Evolutionary conservation across 2,888 invertebrate genomes (phyloP), one percentile per base, ranked within the genome.

Genomic region (Andrena hattorfiana): DNA sequence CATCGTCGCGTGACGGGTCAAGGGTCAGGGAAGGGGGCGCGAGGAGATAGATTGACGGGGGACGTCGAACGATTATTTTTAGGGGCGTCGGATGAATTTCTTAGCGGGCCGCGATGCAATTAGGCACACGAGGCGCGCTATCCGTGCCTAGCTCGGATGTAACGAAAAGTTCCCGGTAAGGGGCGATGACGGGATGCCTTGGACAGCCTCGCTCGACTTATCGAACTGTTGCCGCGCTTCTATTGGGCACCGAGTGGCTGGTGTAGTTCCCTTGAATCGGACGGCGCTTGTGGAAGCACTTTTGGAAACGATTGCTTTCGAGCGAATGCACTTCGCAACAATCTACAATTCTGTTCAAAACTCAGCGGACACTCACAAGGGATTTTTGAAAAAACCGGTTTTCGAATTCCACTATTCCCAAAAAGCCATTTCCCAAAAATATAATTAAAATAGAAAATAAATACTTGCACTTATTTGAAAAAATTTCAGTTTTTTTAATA

Each of bases 1-100:
- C 74, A 42, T 80, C 64, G 63, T 78, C 69, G 80, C 84, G 85
- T 84, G 84, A 74, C 84, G 63, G 85, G 59, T 80, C 67, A 73
- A 48, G 67, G 67, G 67, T 80, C 66, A 73, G 32, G 16, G 13
- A 6, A 13, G 16, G 60, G 60, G 56, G 56, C 35, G n/a, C 54
- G 48, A 2, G 8, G 56, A 16, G 28, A 4, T 20, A 5, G 26
- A 60, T 30, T 30, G 71, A 32, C 30, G 5, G 32, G 23, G 51
- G 10, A 20, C 42, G 28, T 56, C 49, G 30, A 67, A n/a, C 67
- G 77, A 71, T 79, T 72, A 72, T 71, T 80, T 71, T 80, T 67
- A 62, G 71, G 48, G 13, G 30, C 23, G 16, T 0, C 23, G 13
- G 71, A 62, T 79, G 60, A 35, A 71, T 79, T 80, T 79, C 80